Evolutionary conservation across 2,113 vertebrate species (phyloP).

Genomic region (Puntigrus tetrazona): DNA sequence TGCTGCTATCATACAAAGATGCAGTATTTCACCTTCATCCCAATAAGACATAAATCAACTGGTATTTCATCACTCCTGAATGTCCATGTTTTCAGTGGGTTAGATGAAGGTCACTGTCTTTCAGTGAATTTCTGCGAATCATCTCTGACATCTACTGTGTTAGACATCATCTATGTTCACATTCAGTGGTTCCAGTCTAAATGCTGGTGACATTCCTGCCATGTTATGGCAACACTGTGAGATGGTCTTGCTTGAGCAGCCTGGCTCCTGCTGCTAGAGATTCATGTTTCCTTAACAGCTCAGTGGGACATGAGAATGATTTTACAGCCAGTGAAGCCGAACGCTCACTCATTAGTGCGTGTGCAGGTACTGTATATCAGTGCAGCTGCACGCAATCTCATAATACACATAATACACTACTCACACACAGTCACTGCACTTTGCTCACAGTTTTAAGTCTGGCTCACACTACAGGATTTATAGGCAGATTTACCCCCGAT

Average conservation of each 20-base stretch:
- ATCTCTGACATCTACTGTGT: conserved; percentile 23
- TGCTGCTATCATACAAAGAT: not conserved
- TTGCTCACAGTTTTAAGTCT: too few species aligned
- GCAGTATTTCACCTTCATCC: not conserved
- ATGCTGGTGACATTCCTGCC: conserved; percentile 62
- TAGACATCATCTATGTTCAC: too few species aligned
- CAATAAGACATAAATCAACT: not conserved
- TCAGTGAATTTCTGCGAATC: conserved; percentile 23
- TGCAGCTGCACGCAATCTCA: not conserved
- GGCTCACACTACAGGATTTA: too few species aligned
- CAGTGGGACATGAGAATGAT: conserved; percentile 44
- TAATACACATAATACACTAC: not conserved
- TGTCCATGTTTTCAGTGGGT: not conserved
- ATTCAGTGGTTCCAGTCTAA: conserved; percentile 46
- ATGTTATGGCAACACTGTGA: conserved; percentile 72
- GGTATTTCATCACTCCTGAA: not conserved
- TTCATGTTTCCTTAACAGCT: conserved; percentile 50
- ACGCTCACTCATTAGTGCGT: conserved; percentile 57
- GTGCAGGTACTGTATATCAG: not conserved
- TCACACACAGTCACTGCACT: not conserved
- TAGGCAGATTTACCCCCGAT: too few species aligned
- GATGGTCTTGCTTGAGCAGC: conserved; percentile 63
- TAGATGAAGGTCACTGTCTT: conserved; percentile 8
- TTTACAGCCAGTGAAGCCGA: conserved; percentile 52
- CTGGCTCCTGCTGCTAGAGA: conserved; percentile 30